Base-by-base conservation (phyloP, 2,113 vertebrate genomes). In the Capreolus pygargus region DNA sequence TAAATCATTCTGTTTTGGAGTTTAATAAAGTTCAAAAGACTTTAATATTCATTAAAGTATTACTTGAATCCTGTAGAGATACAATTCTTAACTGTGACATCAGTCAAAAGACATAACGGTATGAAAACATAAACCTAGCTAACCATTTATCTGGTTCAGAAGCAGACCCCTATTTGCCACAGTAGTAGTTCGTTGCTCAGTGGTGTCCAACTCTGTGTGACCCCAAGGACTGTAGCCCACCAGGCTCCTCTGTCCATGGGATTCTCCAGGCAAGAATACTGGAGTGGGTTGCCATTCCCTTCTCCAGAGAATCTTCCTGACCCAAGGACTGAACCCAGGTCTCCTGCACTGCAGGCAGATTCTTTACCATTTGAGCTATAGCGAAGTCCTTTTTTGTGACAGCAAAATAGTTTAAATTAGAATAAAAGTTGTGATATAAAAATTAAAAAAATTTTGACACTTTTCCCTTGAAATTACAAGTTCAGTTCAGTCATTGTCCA, bases 391-490 rank as follows among this genome's bases (percentile, higher is more conserved):
- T 70, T 70, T 61, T 76, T 82, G 76, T 43, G 90, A 82, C 12
- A 91, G 16, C 52, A 97, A 96, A 93, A 74, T 50, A 91, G 50
- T 50, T 91, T 82, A 85, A 94, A 91, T 28, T 61, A 89, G 21
- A 97, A 95, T 54, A 83, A 87, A 89, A 78, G 15, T 1, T 92
- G 27, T 83, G 25, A 19, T 78, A 88, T 27, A 83, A 78, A 96
- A 96, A 82, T 91, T 30, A 81, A 95, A 94, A 16, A 33, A 17
- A 70, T 86, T 96, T 96, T 85, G 76, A 91, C 43, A 36, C 33
- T 78, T 55, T 88, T 10, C 55, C 70, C 54, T 79, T 74, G 13
- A 96, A 95, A 86, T 96, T 90, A 97, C 64, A 82, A 93, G 33
- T n/a, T 67, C 67, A 70, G 67, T 36, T 70, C 67, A 70, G n/a